Base-by-base conservation (phyloP, 2,113 vertebrate genomes). In the Pelmatolapia mariae region DNA sequence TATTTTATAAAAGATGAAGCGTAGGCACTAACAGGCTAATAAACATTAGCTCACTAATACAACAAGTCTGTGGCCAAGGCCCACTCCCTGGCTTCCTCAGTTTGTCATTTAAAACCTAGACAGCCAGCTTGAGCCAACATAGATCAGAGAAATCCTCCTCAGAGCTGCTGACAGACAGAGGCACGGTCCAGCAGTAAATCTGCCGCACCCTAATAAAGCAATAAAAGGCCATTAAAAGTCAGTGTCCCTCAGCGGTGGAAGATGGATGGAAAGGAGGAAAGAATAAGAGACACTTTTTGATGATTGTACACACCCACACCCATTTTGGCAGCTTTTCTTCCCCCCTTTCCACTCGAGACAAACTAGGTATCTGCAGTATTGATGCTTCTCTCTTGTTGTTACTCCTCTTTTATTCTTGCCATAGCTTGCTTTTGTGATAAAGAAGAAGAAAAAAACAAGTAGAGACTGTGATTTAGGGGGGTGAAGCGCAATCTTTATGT, bases 181-280 rank as follows among this genome's bases (percentile, higher is more conserved):
- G 88, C 86, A 85, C 13, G 15, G 45, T 56, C 87, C 2, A n/a
- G 78, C 81, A 73, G 71, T 96, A 95, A 96, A 95, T 95, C 92
- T 86, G 53, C 80, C 66, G 11, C 93, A 80, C 91, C 93, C 91
- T 96, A 94, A 95, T 94, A 94, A 93, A 93, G 91, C 93, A 91
- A 94, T 95, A 93, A 95, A 92, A 86, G 90, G 78, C 90, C 82
- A 84, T 94, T 95, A 93, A 94, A 95, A 92, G 88, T 93, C 91
- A 90, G 89, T 82, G 87, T 96, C 89, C 90, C 87, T 92, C 84
- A 66, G 91, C 84, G 43, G 54, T 40, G 66, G 81, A 92, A 90
- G 93, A 94, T 87, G 89, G 91, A 95, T 95, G 85, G 90, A 90
- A 87, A 89, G 81, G 86, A 91, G 47, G 86, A 92, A 86, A 82